Evolutionary conservation across 1,140 invertebrate species (phyloP).

Genomic region (Leptinotarsa defecta): DNA sequence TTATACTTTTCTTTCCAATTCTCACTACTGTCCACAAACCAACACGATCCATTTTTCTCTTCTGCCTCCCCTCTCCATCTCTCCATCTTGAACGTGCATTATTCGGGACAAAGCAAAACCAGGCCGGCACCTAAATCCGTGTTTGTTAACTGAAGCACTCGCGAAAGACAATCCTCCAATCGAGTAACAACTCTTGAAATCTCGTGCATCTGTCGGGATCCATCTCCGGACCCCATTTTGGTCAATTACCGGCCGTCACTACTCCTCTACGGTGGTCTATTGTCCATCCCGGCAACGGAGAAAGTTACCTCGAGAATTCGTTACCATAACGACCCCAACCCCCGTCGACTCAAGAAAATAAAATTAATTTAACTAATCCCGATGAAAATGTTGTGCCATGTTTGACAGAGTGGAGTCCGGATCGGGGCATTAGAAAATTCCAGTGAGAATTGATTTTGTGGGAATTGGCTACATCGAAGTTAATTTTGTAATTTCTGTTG

Average conservation of each 20-base stretch:
- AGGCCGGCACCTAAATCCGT: not conserved
- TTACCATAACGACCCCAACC: conserved; percentile 22
- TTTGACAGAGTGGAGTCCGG: not conserved
- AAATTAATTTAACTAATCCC: conserved; percentile 26
- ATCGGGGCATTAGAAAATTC: too few relatives aligned
- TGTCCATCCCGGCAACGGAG: not conserved
- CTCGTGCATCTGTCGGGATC: not conserved
- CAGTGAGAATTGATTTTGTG: too few relatives aligned
- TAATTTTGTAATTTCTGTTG: too few relatives aligned
- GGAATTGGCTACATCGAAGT: too few relatives aligned
- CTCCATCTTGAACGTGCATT: not conserved
- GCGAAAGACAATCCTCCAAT: conserved; percentile 7
- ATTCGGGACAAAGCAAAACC: not conserved
- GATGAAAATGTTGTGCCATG: not conserved
- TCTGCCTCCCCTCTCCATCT: not conserved
- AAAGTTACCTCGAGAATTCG: not conserved
- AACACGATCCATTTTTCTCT: too few relatives aligned
- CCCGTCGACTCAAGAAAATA: conserved; percentile 17
- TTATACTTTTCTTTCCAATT: too few relatives aligned
- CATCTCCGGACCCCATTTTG: conserved; percentile 13
- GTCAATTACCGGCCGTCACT: conserved; percentile 26
- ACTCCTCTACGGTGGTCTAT: conserved; percentile 8
- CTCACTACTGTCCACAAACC: too few relatives aligned
- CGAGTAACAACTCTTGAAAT: conserved; percentile 14
- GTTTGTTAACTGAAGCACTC: conserved; percentile 7